These are phyloP conservation scores for Ageneiosus marmoratus DNA, from an alignment of 2,113 vertebrate genomes.

Conservation along the genomic window DNA sequence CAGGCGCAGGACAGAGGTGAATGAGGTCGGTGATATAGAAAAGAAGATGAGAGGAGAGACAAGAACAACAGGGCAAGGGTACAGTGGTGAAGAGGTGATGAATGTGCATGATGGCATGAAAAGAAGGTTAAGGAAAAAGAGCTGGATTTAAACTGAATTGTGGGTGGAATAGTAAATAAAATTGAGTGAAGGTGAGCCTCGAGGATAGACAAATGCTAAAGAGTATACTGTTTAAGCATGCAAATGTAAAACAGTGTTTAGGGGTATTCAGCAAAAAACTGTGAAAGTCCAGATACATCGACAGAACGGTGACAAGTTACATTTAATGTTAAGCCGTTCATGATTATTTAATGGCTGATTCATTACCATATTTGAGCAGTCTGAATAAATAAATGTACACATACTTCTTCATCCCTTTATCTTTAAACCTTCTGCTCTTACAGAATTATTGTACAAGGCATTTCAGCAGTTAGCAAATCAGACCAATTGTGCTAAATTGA, in stretches of 20 bases:
- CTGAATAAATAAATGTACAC: background rate
- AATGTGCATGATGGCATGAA: constrained; percentile 33
- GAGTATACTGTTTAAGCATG: background rate
- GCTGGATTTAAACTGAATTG: background rate
- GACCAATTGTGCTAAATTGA: background rate
- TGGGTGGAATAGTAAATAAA: constrained; percentile 27
- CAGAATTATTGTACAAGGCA: background rate
- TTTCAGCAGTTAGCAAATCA: background rate
- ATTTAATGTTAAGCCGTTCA: background rate
- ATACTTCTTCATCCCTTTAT: background rate
- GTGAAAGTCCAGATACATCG: background rate
- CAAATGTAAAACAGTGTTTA: background rate
- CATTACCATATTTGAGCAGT: background rate
- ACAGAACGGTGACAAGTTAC: background rate
- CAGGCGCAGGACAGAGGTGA: constrained; percentile 10
- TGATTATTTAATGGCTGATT: background rate
- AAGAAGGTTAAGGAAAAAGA: constrained; percentile 12
- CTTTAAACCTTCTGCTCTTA: background rate
- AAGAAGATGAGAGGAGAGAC: constrained; percentile 19
- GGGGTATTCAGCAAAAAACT: background rate
- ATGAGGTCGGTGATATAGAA: constrained; percentile 19
- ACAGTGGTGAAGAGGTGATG: constrained; percentile 28
- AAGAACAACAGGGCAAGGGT: constrained; percentile 38
- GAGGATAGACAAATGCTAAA: background rate
- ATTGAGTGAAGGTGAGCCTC: background rate